Percentiles rank a stretch among this genome's conserved stretches.
phyloP scores from a whole-genome alignment of 2,888 invertebrate genomes.

The Xylota segnis region DNA sequence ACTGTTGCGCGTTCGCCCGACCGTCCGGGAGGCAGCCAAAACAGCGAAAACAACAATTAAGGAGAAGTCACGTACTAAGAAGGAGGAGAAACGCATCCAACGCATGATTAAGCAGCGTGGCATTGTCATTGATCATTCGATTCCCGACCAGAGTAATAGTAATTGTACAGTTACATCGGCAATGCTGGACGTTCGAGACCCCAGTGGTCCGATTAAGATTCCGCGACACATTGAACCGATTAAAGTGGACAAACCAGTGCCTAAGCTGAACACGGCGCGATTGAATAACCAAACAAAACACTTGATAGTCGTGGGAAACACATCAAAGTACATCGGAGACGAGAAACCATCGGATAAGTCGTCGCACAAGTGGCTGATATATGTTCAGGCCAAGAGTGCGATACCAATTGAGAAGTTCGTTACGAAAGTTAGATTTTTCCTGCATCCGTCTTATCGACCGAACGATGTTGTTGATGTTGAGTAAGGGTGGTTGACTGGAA shows the following conservation, averaged over 20 bases:
- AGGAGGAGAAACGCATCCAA: constrained; percentile 81
- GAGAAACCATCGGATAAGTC: constrained; percentile 88
- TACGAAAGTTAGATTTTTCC: constrained; percentile 88
- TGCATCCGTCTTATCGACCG: constrained; percentile 95
- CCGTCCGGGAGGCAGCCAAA: constrained; percentile 85
- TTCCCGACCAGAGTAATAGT: constrained; percentile 42
- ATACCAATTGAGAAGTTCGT: constrained; percentile 88
- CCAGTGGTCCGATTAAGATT: constrained; percentile 76
- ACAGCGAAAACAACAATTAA: constrained; percentile 83
- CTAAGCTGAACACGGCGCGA: constrained; percentile 85
- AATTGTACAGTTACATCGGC: constrained; percentile 5
- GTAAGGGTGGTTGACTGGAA: constrained; percentile 84
- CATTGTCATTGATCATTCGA: constrained; percentile 81
- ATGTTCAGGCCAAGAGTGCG: constrained; percentile 90
- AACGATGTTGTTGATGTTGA: constrained; percentile 92
- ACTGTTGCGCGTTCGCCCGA: constrained; percentile 84
- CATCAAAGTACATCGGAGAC: constrained; percentile 92
- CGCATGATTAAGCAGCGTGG: constrained; percentile 80
- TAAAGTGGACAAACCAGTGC: constrained; percentile 82
- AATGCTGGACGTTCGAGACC: constrained; percentile 33
- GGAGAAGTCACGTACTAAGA: constrained; percentile 80
- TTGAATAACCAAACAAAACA: constrained; percentile 86
- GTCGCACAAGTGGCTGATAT: constrained; percentile 96
- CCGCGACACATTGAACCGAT: constrained; percentile 84
- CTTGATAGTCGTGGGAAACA: constrained; percentile 88